These are phyloP conservation scores for Catagonus wagneri DNA, from an alignment of 2,113 vertebrate species.

Conservation along the genomic window DNA sequence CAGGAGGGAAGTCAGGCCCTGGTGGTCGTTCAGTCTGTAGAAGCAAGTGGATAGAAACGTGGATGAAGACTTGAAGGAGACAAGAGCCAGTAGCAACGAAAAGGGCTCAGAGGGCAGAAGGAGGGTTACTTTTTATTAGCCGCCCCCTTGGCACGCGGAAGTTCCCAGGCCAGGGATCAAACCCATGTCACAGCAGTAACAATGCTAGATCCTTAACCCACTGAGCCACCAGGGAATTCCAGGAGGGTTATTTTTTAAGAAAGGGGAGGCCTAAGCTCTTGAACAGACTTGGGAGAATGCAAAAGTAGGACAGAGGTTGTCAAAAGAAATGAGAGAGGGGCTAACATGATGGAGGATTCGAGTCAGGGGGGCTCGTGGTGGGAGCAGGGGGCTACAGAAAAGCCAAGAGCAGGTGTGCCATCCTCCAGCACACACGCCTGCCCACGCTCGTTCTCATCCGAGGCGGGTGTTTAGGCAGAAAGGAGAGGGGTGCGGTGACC, in stretches of 20 bases:
- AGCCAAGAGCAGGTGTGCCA: not conserved
- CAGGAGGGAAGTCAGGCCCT: not conserved
- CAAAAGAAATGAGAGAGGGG: not conserved
- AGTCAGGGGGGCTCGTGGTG: too few species aligned
- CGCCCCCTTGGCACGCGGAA: too few species aligned
- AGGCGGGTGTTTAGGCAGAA: not conserved
- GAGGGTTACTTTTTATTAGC: not conserved
- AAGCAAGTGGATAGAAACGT: not conserved
- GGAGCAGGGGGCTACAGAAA: not conserved
- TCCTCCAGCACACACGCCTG: not conserved
- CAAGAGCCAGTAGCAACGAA: not conserved
- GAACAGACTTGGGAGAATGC: not conserved
- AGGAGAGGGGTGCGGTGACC: too few species aligned
- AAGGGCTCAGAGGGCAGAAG: not conserved
- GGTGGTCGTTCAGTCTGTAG: accelerated
- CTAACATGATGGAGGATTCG: not conserved
- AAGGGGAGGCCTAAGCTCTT: not conserved
- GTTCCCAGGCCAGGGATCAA: too few species aligned
- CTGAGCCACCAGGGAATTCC: too few species aligned
- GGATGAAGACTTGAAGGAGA: not conserved
- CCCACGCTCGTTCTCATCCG: not conserved
- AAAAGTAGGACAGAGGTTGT: not conserved
- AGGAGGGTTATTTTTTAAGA: not conserved
- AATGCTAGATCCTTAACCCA: too few species aligned
- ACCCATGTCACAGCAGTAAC: too few species aligned